phyloP scores from a whole-genome alignment of 2,797 vertebrate species.

The Acropternis orthonyx region DNA sequence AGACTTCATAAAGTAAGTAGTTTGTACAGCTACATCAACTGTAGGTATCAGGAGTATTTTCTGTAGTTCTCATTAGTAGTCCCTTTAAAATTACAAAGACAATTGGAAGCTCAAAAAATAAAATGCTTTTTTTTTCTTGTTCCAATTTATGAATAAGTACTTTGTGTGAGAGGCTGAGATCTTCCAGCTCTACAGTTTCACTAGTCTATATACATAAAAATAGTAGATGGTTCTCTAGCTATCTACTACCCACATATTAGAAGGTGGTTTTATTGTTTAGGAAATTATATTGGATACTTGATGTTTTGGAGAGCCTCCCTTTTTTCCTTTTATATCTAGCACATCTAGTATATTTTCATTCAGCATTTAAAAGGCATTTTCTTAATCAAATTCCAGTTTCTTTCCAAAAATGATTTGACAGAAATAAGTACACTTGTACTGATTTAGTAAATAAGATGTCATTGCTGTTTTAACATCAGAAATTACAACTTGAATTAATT shows the following conservation, averaged over 20 bases:
- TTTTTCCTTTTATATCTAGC: not conserved
- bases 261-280: constrained; percentile 4
- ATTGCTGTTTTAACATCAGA: not conserved
- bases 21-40: not conserved
- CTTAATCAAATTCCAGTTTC: not conserved
- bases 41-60: not conserved
- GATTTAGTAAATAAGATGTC: not conserved
- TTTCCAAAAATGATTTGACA: not conserved
- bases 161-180: not conserved
- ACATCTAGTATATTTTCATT: not conserved
- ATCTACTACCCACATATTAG: not conserved
- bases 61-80: not conserved
- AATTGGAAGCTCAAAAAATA: not conserved
- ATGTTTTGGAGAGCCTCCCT: not conserved
- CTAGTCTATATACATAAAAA: not conserved
- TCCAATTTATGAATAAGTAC: constrained; percentile 28
- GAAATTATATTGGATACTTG: not conserved
- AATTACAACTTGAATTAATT: not conserved
- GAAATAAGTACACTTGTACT: not conserved
- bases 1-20: not conserved
- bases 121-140: not conserved
- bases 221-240: constrained; percentile 10
- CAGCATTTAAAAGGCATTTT: not conserved
- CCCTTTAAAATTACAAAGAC: not conserved
- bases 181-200: not conserved